Evolutionary conservation across 2,888 invertebrate genomes (phyloP), one percentile per base, ranked within the genome.

Genomic region (Chrysomela aeneicollis): DNA sequence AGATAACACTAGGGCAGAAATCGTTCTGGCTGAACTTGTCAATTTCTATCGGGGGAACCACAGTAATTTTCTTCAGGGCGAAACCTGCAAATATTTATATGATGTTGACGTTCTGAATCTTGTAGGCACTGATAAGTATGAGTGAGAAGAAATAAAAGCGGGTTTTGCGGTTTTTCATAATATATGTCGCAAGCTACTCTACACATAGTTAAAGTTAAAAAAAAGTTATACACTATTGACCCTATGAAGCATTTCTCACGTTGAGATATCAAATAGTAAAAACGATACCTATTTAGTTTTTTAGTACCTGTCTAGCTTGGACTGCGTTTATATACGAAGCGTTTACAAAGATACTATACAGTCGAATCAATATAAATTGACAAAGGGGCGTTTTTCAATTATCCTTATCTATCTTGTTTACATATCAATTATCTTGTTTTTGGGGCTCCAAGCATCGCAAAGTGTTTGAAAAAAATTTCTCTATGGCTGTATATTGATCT

Each of bases 121-220:
- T 26, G 73, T 75, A 77, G 78, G 74, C 77, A 76, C 78, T 79
- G 78, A 76, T 74, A 78, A 77, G 64, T 70, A 71, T 71, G 71
- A 70, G 67, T 73, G 66, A 50, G 59, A 21, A 57, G 26, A 15
- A n/a, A 26, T 26, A 26, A 60, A 65, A 51, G 69, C 66, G 64
- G 32, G 68, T 74, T 79, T 79, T 81, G 81, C 80, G 77, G 81
- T 81, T 80, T 80, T 79, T 78, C 76, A 60, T 66, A 63, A 59
- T 59, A 62, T 66, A 81, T 82, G 77, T 78, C 79, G 78, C 77
- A 76, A 78, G 80, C 80, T 80, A 79, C 61, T 60, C 74, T 78
- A 77, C 79, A 78, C 76, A 67, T 80, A 80, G 26, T 26, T 26
- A 80, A 75, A 75, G 76, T 77, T 66, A 76, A 77, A 26, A n/a